Percentiles rank a stretch among this genome's conserved stretches.
Conservation (phyloP, 2,113 vertebrate species). For the Tachuris rubrigastra region DNA sequence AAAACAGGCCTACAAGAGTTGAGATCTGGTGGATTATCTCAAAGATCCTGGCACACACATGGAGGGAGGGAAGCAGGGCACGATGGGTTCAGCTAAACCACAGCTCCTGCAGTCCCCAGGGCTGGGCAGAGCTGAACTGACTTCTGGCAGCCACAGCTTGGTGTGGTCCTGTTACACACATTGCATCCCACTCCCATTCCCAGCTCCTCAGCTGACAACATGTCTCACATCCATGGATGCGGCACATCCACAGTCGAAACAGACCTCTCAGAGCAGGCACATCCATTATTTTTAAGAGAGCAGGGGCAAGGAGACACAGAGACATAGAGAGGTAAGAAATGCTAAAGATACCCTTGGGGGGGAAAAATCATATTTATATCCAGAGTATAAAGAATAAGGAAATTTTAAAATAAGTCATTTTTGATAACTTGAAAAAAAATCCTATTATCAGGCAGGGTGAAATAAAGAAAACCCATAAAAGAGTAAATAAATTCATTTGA, state of each 20-base stretch:
- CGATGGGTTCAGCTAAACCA: neutral
- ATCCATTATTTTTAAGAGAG: neutral
- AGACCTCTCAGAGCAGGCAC: neutral
- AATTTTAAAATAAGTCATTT: neutral
- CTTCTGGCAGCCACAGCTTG: neutral
- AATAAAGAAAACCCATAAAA: neutral
- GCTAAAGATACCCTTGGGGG: neutral
- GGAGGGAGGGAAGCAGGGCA: neutral
- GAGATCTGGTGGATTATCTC: neutral
- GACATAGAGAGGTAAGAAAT: neutral
- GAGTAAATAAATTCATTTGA: neutral
- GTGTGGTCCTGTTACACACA: neutral
- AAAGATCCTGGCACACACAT: neutral
- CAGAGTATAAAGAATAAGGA: neutral
- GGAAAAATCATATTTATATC: neutral
- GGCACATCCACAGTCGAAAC: neutral
- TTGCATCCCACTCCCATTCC: neutral
- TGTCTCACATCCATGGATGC: neutral
- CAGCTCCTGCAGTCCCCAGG: neutral
- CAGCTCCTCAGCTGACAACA: neutral
- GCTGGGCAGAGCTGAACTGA: neutral
- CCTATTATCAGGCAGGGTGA: neutral
- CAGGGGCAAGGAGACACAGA: neutral
- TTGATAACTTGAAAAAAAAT: neutral
- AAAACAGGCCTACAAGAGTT: neutral